Evolutionary conservation across 2,888 invertebrate genomes (phyloP).

Genomic region (Ophioninae sp.): DNA sequence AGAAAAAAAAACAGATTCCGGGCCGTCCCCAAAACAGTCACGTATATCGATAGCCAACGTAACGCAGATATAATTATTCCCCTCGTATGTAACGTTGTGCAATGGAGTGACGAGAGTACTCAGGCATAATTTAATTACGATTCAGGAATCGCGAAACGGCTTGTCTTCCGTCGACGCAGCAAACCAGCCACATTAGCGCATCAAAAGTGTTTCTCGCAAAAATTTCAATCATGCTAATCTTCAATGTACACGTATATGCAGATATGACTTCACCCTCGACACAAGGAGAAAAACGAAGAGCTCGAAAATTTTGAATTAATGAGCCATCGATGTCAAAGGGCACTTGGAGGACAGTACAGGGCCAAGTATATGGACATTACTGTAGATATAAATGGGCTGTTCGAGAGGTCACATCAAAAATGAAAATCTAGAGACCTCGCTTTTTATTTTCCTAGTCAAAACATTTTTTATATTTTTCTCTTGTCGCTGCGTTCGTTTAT

Average conservation of each 20-base stretch:
- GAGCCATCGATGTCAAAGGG: slow-evolving; percentile 67
- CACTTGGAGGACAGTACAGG: slow-evolving; percentile 46
- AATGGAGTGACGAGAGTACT: slow-evolving; percentile 23
- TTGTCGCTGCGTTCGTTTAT: background rate
- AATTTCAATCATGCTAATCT: slow-evolving; percentile 26
- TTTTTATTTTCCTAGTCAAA: background rate
- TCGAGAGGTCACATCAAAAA: background rate
- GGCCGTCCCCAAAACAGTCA: background rate
- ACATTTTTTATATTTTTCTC: background rate
- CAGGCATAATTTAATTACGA: slow-evolving; percentile 57
- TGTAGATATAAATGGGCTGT: background rate
- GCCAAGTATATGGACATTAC: slow-evolving; percentile 10
- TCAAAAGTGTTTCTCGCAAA: slow-evolving; percentile 30
- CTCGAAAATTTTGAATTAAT: slow-evolving; percentile 69
- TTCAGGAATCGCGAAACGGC: slow-evolving; percentile 49
- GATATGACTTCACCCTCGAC: slow-evolving; percentile 20
- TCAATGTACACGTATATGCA: slow-evolving; percentile 3
- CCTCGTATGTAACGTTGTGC: background rate
- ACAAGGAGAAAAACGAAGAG: slow-evolving; percentile 46
- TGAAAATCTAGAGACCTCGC: background rate
- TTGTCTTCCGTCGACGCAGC: slow-evolving; percentile 50
- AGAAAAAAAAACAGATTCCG: too few relatives aligned
- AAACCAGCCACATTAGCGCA: slow-evolving; percentile 4
- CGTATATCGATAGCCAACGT: background rate
- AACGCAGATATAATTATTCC: background rate